These are phyloP conservation scores for Hydriomena furcata DNA, from an alignment of 2,888 invertebrate genomes.

Conservation along the genomic window DNA sequence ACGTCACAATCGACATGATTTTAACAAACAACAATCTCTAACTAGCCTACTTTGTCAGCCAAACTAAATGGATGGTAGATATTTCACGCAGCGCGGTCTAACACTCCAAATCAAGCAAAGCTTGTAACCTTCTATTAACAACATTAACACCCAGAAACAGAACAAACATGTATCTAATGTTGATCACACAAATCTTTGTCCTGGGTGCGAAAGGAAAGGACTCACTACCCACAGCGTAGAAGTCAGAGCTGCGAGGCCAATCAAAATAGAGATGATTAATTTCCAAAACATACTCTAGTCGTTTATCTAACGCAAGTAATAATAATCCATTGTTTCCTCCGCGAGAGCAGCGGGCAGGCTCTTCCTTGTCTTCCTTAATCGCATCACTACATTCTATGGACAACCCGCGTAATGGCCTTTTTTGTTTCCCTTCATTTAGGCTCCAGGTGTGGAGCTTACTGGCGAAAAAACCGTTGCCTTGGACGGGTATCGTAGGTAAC, in stretches of 20 bases:
- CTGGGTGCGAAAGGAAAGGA: too few species aligned
- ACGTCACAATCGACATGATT: too few species aligned
- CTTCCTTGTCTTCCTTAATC: slow-evolving; percentile 34
- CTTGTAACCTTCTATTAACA: too few species aligned
- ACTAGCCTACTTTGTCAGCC: not conserved
- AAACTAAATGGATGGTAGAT: too few species aligned
- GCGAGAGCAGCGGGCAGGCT: slow-evolving; percentile 38
- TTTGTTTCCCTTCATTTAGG: slow-evolving; percentile 54
- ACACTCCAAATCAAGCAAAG: too few species aligned
- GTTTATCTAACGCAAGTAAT: slow-evolving; percentile 36
- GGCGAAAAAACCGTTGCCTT: slow-evolving; percentile 43
- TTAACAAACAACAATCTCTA: too few species aligned
- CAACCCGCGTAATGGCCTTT: slow-evolving; percentile 53
- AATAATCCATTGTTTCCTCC: slow-evolving; percentile 50
- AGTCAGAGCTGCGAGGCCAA: too few species aligned
- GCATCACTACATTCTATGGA: slow-evolving; percentile 37
- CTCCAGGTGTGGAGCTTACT: slow-evolving; percentile 52
- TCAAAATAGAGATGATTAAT: slow-evolving; percentile 13
- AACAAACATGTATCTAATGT: too few species aligned
- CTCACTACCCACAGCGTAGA: too few species aligned
- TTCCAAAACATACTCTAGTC: slow-evolving; percentile 5
- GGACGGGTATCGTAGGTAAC: slow-evolving; percentile 55
- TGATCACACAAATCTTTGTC: too few species aligned
- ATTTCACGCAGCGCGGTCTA: too few species aligned
- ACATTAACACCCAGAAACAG: too few species aligned